Evolutionary conservation across 2,113 vertebrate genomes (phyloP).

Genomic region (Melozone crissalis): DNA sequence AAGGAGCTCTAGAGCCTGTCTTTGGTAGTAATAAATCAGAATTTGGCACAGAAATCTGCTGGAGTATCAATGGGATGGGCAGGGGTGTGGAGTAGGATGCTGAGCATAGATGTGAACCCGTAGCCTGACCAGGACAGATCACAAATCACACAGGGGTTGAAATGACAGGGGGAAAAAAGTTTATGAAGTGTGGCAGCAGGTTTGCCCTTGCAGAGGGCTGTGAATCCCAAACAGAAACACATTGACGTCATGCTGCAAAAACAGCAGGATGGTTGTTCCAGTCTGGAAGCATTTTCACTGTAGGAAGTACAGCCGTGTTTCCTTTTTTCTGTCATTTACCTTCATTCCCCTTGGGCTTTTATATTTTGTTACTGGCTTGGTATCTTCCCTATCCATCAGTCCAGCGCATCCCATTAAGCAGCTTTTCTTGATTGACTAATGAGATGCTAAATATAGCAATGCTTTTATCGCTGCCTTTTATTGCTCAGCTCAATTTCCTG

Average conservation of each 20-base stretch:
- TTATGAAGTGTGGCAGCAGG: not conserved
- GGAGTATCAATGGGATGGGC: not conserved
- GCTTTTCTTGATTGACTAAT: slow-evolving; percentile 46
- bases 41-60: not conserved
- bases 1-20: not conserved
- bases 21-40: not conserved
- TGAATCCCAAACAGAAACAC: not conserved
- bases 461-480: not conserved
- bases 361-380: not conserved
- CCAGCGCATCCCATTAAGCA: not conserved
- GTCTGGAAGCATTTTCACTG: not conserved
- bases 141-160: not conserved
- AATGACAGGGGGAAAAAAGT: not conserved
- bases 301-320: not conserved
- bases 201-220: not conserved
- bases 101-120: not conserved
- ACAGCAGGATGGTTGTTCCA: not conserved
- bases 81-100: not conserved
- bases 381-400: slow-evolving; percentile 11
- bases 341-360: not conserved
- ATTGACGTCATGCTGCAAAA: not conserved
- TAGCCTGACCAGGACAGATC: not conserved
- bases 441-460: slow-evolving; percentile 30
- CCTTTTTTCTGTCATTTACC: not conserved
- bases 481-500: not conserved